These are phyloP conservation scores for Actias luna DNA, from an alignment of 2,888 invertebrate genomes.

Conservation along the genomic window DNA sequence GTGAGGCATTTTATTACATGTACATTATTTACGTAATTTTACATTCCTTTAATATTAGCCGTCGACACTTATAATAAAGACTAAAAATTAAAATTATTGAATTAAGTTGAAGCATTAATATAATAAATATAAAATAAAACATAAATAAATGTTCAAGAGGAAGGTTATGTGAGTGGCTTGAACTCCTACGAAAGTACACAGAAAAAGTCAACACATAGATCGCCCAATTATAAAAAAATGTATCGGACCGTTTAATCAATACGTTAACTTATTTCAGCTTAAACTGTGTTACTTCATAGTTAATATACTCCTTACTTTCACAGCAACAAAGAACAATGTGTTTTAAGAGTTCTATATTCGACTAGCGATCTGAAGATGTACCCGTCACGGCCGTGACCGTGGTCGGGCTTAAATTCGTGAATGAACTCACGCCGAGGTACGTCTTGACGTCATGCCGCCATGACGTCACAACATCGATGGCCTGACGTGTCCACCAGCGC, in stretches of 20 bases:
- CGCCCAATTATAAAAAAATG: neutral
- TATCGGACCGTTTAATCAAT: neutral
- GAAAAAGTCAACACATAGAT: neutral
- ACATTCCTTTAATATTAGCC: neutral
- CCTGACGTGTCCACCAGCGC: constrained; percentile 37
- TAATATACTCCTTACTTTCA: neutral
- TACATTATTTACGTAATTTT: neutral
- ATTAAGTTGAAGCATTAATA: too few species aligned
- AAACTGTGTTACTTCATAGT: neutral
- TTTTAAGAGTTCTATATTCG: constrained; percentile 3
- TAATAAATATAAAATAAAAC: too few species aligned
- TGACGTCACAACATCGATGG: constrained; percentile 57
- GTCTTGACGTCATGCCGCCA: constrained; percentile 55
- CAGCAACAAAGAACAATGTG: neutral
- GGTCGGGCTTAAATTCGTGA: constrained; percentile 64
- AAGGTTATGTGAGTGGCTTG: too few species aligned
- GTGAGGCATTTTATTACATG: neutral
- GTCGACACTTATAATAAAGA: neutral
- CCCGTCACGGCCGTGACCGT: constrained; percentile 53
- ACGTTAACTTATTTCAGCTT: neutral
- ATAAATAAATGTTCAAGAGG: too few species aligned
- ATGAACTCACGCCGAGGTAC: constrained; percentile 62
- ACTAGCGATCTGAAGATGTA: constrained; percentile 7
- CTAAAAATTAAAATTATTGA: neutral
- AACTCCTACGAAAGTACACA: too few species aligned